Percentiles rank a stretch among this genome's conserved stretches.
Conservation (phyloP, 2,113 vertebrate species). For the Python bivittatus region DNA sequence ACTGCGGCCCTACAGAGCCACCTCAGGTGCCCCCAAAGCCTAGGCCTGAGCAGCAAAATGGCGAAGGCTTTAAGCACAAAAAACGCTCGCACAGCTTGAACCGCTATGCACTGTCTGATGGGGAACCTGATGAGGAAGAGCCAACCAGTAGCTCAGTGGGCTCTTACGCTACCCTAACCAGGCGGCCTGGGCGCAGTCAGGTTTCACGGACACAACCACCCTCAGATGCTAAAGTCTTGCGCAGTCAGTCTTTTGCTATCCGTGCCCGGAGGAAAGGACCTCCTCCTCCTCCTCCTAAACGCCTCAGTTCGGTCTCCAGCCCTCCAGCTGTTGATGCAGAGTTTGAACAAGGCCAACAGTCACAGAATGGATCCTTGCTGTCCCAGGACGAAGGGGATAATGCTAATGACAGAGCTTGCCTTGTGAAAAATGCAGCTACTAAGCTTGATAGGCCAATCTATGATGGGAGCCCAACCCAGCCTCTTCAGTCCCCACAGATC, state of each 20-base stretch:
- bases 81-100: slow-evolving; percentile 83
- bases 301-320: slow-evolving; percentile 78
- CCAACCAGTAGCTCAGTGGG: slow-evolving; percentile 71
- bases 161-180: slow-evolving; percentile 86
- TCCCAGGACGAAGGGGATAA: fast-evolving
- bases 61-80: slow-evolving; percentile 68
- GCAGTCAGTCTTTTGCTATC: slow-evolving; percentile 82
- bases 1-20: neutral
- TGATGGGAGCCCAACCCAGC: slow-evolving; percentile 41
- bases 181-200: slow-evolving; percentile 77
- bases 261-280: slow-evolving; percentile 83
- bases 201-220: slow-evolving; percentile 57
- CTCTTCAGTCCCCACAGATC: slow-evolving; percentile 33
- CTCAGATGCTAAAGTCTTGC: slow-evolving; percentile 63
- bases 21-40: neutral
- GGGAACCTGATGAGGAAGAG: slow-evolving; percentile 85
- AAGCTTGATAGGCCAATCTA: slow-evolving; percentile 58
- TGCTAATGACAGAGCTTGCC: slow-evolving; percentile 39
- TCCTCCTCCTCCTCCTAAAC: slow-evolving; percentile 72
- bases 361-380: slow-evolving; percentile 37
- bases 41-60: slow-evolving; percentile 25
- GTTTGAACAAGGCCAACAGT: neutral
- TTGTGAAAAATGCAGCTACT: slow-evolving; percentile 66
- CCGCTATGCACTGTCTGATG: slow-evolving; percentile 85
- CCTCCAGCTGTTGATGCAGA: slow-evolving; percentile 36